Percentiles rank a stretch among this genome's conserved stretches.
phyloP scores from a whole-genome alignment of 2,888 invertebrate species.

The Aspidapion aeneum region DNA sequence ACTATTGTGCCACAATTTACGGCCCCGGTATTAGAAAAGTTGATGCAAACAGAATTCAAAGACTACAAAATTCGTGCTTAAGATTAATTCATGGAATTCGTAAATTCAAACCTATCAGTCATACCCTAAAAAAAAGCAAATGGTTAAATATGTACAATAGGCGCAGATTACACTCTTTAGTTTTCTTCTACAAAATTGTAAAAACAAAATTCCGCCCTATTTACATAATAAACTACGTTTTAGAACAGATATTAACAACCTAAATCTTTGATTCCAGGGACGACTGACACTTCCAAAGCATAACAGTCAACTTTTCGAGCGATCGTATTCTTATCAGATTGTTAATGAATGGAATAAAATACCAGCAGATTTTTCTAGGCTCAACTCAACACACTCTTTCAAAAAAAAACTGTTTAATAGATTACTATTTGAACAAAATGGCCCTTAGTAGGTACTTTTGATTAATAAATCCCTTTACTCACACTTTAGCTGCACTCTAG shows the following conservation, averaged over 20 bases:
- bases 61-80: too few species aligned
- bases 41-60: too few species aligned
- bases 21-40: too few species aligned
- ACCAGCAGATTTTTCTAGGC: background rate
- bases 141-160: too few species aligned
- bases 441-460: background rate
- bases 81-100: too few species aligned
- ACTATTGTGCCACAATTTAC: background rate
- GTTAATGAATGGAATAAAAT: background rate
- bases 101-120: background rate
- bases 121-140: too few species aligned
- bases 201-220: background rate
- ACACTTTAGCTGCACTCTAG: too few species aligned
- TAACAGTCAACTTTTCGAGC: background rate
- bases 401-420: background rate
- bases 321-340: background rate
- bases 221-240: background rate
- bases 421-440: background rate
- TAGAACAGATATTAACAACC: background rate
- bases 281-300: background rate
- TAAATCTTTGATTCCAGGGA: background rate
- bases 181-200: background rate
- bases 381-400: background rate
- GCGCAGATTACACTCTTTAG: background rate
- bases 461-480: background rate